These are phyloP conservation scores for Yponomeuta sedellus DNA, from an alignment of 2,888 invertebrate genomes.

Conservation along the genomic window DNA sequence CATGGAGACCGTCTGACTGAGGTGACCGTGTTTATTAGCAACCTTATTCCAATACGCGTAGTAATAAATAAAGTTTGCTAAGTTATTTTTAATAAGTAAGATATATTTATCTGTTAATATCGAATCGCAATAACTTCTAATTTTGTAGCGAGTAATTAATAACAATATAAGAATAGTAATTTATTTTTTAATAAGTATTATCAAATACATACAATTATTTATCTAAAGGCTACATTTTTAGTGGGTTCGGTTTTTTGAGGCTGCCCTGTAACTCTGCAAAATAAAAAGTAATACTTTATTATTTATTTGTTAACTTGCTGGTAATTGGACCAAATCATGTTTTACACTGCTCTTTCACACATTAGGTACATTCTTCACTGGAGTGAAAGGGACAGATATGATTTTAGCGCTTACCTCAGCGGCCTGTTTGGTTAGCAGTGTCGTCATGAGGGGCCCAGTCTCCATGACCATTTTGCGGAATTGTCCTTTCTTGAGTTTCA, in stretches of 20 bases:
- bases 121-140: not conserved
- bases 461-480: slow-evolving; percentile 80
- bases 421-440: slow-evolving; percentile 78
- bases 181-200: slow-evolving; percentile 15
- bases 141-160: not conserved
- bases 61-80: not conserved
- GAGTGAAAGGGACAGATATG: not conserved
- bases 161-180: slow-evolving; percentile 7
- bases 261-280: slow-evolving; percentile 42
- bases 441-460: slow-evolving; percentile 78
- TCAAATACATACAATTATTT: slow-evolving; percentile 20
- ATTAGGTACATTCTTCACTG: not conserved
- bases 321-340: no score
- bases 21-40: slow-evolving; percentile 11
- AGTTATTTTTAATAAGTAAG: not conserved
- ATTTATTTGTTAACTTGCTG: no score
- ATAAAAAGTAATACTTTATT: slow-evolving; percentile 11
- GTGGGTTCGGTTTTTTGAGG: not conserved
- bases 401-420: slow-evolving; percentile 58
- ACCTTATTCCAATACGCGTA: slow-evolving; percentile 5
- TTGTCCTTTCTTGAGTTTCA: slow-evolving; percentile 73
- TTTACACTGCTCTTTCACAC: no score
- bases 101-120: slow-evolving; percentile 12
- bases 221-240: slow-evolving; percentile 11
- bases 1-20: slow-evolving; percentile 54